Conservation (phyloP, 92 coral and sea anemone genomes). For the Meandrina meandrites region DNA sequence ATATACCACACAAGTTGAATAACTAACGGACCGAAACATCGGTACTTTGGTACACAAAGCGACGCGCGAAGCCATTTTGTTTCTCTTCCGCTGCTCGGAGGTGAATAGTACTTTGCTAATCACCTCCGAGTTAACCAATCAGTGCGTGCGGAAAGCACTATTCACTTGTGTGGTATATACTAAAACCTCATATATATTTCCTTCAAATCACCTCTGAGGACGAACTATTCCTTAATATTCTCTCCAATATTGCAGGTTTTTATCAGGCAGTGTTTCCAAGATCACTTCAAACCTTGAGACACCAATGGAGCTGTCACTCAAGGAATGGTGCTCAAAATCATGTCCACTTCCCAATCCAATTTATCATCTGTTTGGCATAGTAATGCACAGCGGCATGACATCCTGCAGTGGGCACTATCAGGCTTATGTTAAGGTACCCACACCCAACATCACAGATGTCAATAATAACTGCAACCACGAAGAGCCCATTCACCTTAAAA, state of each 20-base stretch:
- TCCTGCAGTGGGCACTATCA: conserved; percentile 99
- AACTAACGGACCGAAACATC: no score
- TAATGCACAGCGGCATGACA: conserved; percentile 97
- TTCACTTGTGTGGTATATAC: no score
- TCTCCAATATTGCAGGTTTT: conserved; percentile 23
- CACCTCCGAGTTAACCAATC: no score
- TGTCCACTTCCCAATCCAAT: conserved; percentile 50
- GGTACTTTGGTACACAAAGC: no score
- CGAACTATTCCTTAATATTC: no score
- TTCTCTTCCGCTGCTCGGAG: no score
- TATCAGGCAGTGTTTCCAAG: conserved; percentile 75
- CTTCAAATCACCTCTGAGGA: no score
- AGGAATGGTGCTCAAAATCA: conserved; percentile 90
- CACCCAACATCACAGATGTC: not conserved
- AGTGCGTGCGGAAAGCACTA: no score
- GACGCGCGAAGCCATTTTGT: no score
- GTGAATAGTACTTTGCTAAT: no score
- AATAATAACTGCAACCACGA: conserved; percentile 5
- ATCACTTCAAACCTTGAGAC: conserved; percentile 90
- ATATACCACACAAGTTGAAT: no score
- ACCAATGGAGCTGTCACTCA: conserved; percentile 79
- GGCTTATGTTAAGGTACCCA: conserved; percentile 80
- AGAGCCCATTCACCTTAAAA: not conserved
- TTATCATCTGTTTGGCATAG: conserved; percentile 92
- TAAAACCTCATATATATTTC: no score